phyloP scores from a whole-genome alignment of 2,113 vertebrate genomes.

The Columba janthina region DNA sequence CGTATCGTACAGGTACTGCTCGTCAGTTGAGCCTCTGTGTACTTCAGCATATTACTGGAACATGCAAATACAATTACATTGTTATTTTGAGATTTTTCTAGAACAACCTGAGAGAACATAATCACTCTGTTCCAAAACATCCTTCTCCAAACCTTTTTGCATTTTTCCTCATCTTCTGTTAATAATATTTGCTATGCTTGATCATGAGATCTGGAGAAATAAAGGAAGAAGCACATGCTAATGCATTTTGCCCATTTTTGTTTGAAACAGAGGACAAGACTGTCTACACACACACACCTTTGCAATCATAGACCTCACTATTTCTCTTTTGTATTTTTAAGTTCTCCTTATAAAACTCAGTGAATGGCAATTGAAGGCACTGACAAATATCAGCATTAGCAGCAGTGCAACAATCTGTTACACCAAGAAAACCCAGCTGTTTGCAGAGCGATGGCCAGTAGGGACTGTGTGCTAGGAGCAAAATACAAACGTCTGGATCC shows the following conservation, averaged over 20 bases:
- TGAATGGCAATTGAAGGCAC: neutral
- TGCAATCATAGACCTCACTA: neutral
- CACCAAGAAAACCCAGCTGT: neutral
- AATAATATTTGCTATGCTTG: neutral
- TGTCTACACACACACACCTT: neutral
- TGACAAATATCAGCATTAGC: neutral
- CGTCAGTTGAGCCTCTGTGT: neutral
- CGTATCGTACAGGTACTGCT: accelerated
- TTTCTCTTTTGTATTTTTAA: neutral
- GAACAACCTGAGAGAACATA: neutral
- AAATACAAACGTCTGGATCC: neutral
- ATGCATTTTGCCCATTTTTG: neutral
- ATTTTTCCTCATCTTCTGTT: neutral
- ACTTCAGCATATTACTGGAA: neutral
- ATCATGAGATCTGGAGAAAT: neutral
- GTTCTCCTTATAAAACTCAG: neutral
- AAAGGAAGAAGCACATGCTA: neutral
- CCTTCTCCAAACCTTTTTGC: neutral
- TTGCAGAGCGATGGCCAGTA: neutral
- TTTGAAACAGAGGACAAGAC: neutral
- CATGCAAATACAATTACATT: neutral
- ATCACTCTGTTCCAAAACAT: neutral
- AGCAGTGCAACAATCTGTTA: neutral
- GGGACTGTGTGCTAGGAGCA: neutral
- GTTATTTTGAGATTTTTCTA: neutral